Evolutionary conservation across 2,113 vertebrate genomes (phyloP), one percentile per base, ranked within the genome.

Genomic region (Upupa epops): DNA sequence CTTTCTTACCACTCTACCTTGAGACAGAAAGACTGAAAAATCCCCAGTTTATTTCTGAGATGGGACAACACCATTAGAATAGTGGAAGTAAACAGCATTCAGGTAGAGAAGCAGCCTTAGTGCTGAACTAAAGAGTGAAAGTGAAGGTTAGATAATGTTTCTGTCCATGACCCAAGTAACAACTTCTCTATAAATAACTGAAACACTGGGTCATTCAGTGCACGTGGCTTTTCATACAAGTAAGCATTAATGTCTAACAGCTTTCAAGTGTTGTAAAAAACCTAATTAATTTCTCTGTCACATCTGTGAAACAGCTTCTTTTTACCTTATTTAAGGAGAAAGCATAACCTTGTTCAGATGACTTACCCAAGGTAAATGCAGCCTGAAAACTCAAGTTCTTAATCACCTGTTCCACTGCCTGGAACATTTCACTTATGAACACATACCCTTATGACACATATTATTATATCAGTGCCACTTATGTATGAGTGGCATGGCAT

Each of bases 371-470:
- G 32, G 82, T 32, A 76, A 86, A 74, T 5, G 4, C 60, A 71
- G 26, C 18, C 52, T 26, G 12, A 91, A 78, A 49, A 31, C 40
- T 40, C 4, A 3, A 61, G n/a, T 13, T 77, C 34, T 49, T 80
- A 29, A 60, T 56, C 29, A 52, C 0, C 1, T 17, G 18, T 34
- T 14, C 13, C 46, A 42, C 29, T 70, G 19, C 29, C 21, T 28
- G 22, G 17, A 70, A 88, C 1, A 2, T 13, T 19, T 17, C 21
- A 52, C 40, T 8, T 5, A 9, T 10, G 36, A 58, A 16, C 17
- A 2, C n/a, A n/a, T n/a, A n/a, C 45, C 60, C 42, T 26, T 34
- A 45, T 0, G 1, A 20, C 34, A 52, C 1, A 0, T 20, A 22
- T 10, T 42, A 22, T 7, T 34, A 6, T 1, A 20, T 5, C 12